Evolutionary conservation across 2,113 vertebrate species (phyloP).

Genomic region (Eudyptes chrysolophus): DNA sequence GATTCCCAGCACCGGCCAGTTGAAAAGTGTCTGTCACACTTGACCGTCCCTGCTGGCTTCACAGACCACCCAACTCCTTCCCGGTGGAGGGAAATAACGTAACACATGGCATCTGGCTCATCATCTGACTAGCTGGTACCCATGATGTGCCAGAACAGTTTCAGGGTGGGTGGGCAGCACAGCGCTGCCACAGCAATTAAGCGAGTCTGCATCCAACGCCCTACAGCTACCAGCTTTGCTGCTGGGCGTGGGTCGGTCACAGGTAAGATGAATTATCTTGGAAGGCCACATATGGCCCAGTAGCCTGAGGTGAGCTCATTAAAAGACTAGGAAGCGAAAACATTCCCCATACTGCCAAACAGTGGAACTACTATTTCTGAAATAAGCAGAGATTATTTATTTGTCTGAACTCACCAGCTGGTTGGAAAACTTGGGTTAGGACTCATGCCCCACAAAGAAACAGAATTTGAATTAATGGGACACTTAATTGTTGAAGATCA

Average conservation of each 20-base stretch:
- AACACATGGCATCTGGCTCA: neutral
- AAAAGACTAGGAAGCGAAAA: neutral
- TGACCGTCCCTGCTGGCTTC: neutral
- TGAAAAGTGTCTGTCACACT: neutral
- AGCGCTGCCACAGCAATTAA: neutral
- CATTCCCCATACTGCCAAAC: neutral
- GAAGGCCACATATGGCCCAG: neutral
- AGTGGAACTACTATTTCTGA: neutral
- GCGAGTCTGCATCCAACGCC: neutral
- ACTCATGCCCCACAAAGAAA: neutral
- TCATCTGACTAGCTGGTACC: neutral
- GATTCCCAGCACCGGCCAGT: neutral
- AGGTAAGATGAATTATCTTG: neutral
- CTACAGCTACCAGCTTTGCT: neutral
- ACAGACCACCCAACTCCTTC: neutral
- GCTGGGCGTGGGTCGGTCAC: neutral
- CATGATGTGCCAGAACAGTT: neutral
- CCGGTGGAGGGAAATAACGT: neutral
- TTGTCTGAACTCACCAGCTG: neutral
- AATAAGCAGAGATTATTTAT: neutral
- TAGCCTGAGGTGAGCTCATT: neutral
- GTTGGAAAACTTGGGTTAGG: neutral
- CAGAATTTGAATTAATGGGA: neutral
- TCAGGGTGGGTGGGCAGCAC: neutral
- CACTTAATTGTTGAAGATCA: neutral